These are phyloP conservation scores for Augochlora pura DNA, from an alignment of 1,140 invertebrate genomes.

Conservation along the genomic window DNA sequence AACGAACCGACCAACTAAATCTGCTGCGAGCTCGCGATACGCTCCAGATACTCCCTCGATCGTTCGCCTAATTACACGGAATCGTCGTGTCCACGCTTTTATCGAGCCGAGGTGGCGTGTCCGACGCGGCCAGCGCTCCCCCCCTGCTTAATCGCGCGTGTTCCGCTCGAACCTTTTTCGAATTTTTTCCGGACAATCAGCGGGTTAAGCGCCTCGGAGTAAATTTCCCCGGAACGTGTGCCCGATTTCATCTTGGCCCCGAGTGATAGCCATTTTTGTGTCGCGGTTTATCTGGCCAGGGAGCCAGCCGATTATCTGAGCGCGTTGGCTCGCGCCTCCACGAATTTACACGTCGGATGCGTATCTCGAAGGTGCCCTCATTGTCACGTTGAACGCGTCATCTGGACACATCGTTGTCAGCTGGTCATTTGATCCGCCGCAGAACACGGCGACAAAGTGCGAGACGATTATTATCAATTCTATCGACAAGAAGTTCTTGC, in stretches of 20 bases:
- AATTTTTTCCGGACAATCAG: neutral
- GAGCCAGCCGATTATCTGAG: neutral
- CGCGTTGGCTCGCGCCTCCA: neutral
- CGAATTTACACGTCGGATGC: constrained; percentile 6
- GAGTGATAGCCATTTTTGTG: constrained; percentile 1
- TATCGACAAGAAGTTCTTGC: no score
- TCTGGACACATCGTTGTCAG: neutral
- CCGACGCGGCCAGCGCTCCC: no score
- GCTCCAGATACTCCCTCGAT: neutral
- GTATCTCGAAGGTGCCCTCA: neutral
- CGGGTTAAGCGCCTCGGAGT: neutral
- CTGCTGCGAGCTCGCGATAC: no score
- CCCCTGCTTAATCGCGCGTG: neutral
- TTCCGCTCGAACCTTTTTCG: neutral
- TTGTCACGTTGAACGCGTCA: neutral
- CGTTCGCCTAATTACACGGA: neutral
- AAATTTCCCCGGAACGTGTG: neutral
- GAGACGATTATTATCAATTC: no score
- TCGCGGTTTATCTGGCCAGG: neutral
- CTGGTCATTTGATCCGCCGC: neutral
- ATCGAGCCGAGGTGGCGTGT: neutral
- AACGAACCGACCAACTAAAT: no score
- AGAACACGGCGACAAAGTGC: neutral
- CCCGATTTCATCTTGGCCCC: neutral
- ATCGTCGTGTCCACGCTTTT: neutral